phyloP scores from a whole-genome alignment of 35 echinoderm and acorn worm genomes.

The Antedon bifida region DNA sequence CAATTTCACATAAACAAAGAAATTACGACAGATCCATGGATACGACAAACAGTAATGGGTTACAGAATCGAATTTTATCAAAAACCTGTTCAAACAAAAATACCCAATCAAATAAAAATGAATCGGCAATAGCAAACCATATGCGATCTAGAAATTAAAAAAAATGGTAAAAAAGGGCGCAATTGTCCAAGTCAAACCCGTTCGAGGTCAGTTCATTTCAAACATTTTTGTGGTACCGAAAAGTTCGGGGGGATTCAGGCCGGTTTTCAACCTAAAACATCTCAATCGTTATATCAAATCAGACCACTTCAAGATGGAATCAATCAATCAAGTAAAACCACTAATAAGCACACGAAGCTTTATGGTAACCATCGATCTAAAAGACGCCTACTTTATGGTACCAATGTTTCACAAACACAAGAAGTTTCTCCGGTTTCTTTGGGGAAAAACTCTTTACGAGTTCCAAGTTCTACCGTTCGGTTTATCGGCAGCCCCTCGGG shows the following conservation, averaged over 20 bases:
- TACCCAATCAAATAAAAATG: neutral
- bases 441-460: slow-evolving; percentile 9
- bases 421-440: slow-evolving; percentile 25
- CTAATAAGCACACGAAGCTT: neutral
- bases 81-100: neutral
- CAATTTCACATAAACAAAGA: neutral
- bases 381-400: neutral
- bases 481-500: neutral
- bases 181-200: neutral
- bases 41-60: slow-evolving; percentile 16
- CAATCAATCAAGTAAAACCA: neutral
- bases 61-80: slow-evolving; percentile 15
- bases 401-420: neutral
- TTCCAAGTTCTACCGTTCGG: neutral
- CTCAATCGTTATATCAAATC: neutral
- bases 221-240: no score
- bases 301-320: slow-evolving; percentile 6
- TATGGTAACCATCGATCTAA: neutral
- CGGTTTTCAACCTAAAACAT: neutral
- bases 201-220: neutral
- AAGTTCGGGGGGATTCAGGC: no score
- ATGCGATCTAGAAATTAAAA: neutral
- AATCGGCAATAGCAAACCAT: neutral
- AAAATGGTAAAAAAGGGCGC: neutral
- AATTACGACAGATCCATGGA: slow-evolving; percentile 26